These are phyloP conservation scores for Lagenorhynchus albirostris DNA, from an alignment of 2,113 vertebrate species.

Conservation along the genomic window DNA sequence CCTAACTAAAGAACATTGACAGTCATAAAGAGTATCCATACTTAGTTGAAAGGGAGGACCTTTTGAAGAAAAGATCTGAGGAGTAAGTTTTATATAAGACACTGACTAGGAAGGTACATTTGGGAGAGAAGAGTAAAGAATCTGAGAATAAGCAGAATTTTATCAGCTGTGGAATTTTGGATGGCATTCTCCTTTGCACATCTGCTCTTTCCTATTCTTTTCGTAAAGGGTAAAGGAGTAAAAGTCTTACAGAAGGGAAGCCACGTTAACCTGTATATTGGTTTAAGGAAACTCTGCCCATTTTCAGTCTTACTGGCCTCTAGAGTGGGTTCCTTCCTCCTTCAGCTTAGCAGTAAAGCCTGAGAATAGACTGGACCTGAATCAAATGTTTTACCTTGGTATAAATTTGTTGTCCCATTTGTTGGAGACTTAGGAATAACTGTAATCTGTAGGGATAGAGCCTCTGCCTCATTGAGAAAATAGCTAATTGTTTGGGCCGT, in stretches of 20 bases:
- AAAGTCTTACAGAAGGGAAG: background rate
- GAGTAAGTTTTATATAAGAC: background rate
- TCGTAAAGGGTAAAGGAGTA: background rate
- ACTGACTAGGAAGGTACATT: background rate
- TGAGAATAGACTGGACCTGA: background rate
- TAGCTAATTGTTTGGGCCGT: background rate
- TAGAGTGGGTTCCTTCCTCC: background rate
- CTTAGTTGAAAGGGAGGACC: background rate
- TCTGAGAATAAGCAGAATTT: background rate
- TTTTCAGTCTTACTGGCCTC: background rate
- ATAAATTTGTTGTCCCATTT: background rate
- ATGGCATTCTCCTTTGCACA: background rate
- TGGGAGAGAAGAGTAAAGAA: background rate
- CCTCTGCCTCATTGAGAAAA: background rate
- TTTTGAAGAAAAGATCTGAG: background rate
- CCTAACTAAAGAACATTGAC: background rate
- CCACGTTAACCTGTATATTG: background rate
- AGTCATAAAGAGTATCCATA: background rate
- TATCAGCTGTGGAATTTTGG: background rate
- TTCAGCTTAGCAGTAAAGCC: background rate
- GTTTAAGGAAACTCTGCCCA: background rate
- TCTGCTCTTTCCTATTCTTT: background rate
- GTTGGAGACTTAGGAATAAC: background rate
- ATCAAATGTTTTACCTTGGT: background rate
- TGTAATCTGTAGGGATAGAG: background rate